Conservation (phyloP, 2,113 vertebrate species). For the Mohoua ochrocephala region DNA sequence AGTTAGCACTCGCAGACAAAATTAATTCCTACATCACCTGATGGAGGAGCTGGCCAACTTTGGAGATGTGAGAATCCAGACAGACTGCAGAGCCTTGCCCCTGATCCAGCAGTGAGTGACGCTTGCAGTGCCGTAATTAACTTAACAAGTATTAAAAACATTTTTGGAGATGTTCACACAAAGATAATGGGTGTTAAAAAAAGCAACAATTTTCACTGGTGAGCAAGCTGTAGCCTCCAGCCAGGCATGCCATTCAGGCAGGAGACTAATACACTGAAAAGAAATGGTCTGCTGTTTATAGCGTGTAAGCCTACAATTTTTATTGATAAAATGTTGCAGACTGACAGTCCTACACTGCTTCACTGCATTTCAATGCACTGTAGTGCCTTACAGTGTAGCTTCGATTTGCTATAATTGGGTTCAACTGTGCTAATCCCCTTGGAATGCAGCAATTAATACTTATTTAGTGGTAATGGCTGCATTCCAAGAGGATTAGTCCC, state of each 20-base stretch:
- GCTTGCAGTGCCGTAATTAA: not conserved
- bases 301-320: not conserved
- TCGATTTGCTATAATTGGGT: constrained; percentile 36
- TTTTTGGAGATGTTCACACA: constrained; percentile 2
- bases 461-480: constrained; percentile 50
- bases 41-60: not conserved
- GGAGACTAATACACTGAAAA: not conserved
- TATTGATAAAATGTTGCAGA: not conserved
- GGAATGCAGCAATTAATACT: constrained; percentile 61
- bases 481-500: constrained; percentile 58
- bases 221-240: constrained; percentile 5
- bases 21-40: constrained; percentile 44
- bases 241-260: not conserved
- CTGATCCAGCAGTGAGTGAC: not conserved
- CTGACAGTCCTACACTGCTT: not conserved
- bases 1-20: constrained; percentile 20
- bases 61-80: not conserved
- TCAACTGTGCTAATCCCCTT: constrained; percentile 49
- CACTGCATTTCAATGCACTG: not conserved
- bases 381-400: not conserved
- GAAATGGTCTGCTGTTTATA: not conserved
- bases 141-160: not conserved
- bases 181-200: constrained; percentile 24
- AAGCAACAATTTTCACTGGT: not conserved
- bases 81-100: not conserved